These are phyloP conservation scores for Cheirogaleus medius DNA, from an alignment of 2,113 vertebrate genomes.

Conservation along the genomic window DNA sequence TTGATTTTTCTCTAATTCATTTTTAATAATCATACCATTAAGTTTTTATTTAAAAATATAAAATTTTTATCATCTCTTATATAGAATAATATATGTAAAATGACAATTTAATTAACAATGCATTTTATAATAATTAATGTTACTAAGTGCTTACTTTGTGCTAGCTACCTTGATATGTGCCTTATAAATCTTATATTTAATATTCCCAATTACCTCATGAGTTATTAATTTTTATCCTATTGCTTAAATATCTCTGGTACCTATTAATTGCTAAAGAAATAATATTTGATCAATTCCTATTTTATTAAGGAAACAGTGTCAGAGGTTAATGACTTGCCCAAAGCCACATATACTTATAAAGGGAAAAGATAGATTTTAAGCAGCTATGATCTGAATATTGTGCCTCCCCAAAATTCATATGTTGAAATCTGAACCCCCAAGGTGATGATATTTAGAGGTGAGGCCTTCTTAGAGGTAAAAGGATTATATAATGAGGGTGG, in stretches of 20 bases:
- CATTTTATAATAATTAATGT: not conserved
- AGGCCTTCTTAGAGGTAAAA: not conserved
- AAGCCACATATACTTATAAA: not conserved
- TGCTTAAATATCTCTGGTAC: not conserved
- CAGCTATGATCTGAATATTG: not conserved
- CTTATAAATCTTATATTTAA: not conserved
- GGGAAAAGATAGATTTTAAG: not conserved
- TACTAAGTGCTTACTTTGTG: not conserved
- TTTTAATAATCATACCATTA: not conserved
- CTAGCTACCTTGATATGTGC: not conserved
- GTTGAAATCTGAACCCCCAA: not conserved
- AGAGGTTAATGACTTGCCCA: not conserved
- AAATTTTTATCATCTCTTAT: not conserved
- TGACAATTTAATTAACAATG: not conserved
- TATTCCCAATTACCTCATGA: not conserved
- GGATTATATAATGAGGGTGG: not conserved
- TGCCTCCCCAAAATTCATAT: not conserved
- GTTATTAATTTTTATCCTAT: not conserved
- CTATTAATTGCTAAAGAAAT: constrained; percentile 31
- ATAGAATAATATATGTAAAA: not conserved
- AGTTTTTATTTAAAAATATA: not conserved
- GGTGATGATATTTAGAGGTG: not conserved
- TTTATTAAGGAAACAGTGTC: not conserved
- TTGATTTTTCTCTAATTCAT: not conserved
- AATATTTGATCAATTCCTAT: not conserved